Evolutionary conservation across 2,113 vertebrate species (phyloP), one percentile per base, ranked within the genome.

Genomic region (Ursus arctos): DNA sequence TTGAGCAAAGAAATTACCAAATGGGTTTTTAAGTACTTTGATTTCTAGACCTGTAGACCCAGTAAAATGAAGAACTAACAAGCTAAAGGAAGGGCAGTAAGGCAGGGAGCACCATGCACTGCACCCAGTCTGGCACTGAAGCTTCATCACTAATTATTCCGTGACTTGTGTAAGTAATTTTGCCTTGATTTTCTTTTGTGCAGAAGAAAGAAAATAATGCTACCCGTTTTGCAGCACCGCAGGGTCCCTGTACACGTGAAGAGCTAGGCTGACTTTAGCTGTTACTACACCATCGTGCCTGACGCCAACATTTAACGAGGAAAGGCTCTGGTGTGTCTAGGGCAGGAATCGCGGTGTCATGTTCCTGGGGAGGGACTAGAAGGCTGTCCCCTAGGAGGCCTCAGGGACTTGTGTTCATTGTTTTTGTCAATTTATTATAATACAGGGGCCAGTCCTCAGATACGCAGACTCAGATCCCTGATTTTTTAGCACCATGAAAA

Each of bases 1-100:
- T 88, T 19, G 36, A 98, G 57, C 31, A 90, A 86, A 87, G 51
- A 88, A 97, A 84, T 76, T 63, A 24, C 47, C 57, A 96, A 92
- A 81, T 92, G 55, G 28, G 36, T 26, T 94, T 93, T 95, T 96
- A 92, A 93, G 51, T 49, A 72, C 63, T 94, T 93, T 59, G 47
- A 80, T 80, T 96, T 94, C 57, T 95, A 71, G 36, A n/a, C 63
- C 69, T 72, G 43, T 43, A 74, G 28, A 89, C 14, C 8, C 69
- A 88, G 55, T 93, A 59, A 91, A 91, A 91, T 36, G 63, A 74
- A 96, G 47, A 86, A 82, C 40, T 83, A 86, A 86, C 28, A 76
- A 91, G 26, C 63, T 69, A 69, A 74, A 69, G 51, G 53, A 79
- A 95, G 93, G 12, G n/a, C n/a, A 79, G 4, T 36, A 36, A 61